Evolutionary conservation across 1,140 invertebrate species (phyloP).

Genomic region (Glomeris maerens): DNA sequence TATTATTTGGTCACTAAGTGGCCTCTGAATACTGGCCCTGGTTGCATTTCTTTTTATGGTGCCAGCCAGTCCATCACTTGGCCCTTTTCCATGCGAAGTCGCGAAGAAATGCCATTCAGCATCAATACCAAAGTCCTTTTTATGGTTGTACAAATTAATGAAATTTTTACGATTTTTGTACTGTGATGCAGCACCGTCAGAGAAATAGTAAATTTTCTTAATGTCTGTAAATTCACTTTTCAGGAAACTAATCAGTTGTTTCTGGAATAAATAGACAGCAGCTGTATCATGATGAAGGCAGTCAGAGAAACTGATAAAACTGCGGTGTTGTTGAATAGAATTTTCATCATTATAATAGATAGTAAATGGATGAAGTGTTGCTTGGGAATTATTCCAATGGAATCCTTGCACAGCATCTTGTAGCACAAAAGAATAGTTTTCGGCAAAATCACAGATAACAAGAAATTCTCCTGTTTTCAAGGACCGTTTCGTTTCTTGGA

Average conservation of each 20-base stretch:
- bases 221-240: slow-evolving; percentile 14
- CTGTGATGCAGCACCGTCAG: slow-evolving; percentile 23
- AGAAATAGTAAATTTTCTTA: slow-evolving; percentile 23
- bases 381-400: slow-evolving; percentile 18
- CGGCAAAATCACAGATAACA: slow-evolving; percentile 18
- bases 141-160: slow-evolving; percentile 21
- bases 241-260: slow-evolving; percentile 23
- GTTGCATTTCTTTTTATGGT: slow-evolving; percentile 14
- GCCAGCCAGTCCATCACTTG: slow-evolving; percentile 24
- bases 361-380: slow-evolving; percentile 19
- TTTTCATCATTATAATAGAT: slow-evolving; percentile 11
- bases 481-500: slow-evolving; percentile 11
- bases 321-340: background rate
- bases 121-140: slow-evolving; percentile 22
- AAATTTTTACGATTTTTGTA: slow-evolving; percentile 28
- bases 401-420: slow-evolving; percentile 16
- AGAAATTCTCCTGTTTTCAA: slow-evolving; percentile 3
- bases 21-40: slow-evolving; percentile 9
- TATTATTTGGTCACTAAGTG: background rate
- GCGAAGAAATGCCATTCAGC: slow-evolving; percentile 25
- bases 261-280: slow-evolving; percentile 11
- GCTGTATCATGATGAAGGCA: background rate
- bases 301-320: background rate
- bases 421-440: slow-evolving; percentile 17
- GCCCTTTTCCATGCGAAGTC: slow-evolving; percentile 27